Evolutionary conservation across 2,888 invertebrate species (phyloP).

Genomic region (Embidobia sp.): DNA sequence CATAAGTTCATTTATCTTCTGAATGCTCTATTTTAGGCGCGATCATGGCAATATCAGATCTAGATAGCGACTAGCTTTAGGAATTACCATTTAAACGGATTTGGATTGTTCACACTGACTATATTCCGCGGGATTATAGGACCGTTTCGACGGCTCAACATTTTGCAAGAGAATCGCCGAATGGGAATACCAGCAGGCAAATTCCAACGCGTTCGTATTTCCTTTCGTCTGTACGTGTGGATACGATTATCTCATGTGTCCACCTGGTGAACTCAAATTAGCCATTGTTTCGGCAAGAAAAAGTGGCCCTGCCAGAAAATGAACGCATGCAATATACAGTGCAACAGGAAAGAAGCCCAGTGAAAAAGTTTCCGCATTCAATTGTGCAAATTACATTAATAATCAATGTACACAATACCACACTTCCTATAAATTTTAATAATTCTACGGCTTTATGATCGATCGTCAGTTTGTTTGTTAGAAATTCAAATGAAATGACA

Average conservation of each 20-base stretch:
- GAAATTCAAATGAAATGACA: too few relatives aligned
- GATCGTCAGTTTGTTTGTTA: too few relatives aligned
- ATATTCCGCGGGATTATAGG: constrained; percentile 63
- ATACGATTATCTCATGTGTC: constrained; percentile 60
- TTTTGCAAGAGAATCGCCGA: constrained; percentile 60
- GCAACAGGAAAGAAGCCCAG: neutral
- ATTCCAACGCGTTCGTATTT: constrained; percentile 59
- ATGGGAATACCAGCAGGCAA: constrained; percentile 50
- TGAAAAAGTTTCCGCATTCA: neutral
- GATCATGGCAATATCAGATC: constrained; percentile 57
- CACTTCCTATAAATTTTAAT: too few relatives aligned
- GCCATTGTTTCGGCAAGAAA: constrained; percentile 44
- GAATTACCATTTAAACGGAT: constrained; percentile 70
- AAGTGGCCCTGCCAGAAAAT: constrained; percentile 15
- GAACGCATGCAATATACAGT: constrained; percentile 18
- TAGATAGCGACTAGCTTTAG: constrained; percentile 63
- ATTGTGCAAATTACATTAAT: too few relatives aligned
- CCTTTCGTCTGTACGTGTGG: constrained; percentile 55
- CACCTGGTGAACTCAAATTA: constrained; percentile 48
- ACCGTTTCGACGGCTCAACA: constrained; percentile 58
- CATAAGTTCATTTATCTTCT: constrained; percentile 44
- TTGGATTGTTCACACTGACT: constrained; percentile 64
- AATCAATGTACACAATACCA: too few relatives aligned
- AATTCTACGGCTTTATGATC: too few relatives aligned
- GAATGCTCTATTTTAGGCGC: constrained; percentile 32